Percentiles rank a stretch among this genome's conserved stretches.
phyloP scores from a whole-genome alignment of 1,140 invertebrate genomes.

The Dermatophagoides farinae region DNA sequence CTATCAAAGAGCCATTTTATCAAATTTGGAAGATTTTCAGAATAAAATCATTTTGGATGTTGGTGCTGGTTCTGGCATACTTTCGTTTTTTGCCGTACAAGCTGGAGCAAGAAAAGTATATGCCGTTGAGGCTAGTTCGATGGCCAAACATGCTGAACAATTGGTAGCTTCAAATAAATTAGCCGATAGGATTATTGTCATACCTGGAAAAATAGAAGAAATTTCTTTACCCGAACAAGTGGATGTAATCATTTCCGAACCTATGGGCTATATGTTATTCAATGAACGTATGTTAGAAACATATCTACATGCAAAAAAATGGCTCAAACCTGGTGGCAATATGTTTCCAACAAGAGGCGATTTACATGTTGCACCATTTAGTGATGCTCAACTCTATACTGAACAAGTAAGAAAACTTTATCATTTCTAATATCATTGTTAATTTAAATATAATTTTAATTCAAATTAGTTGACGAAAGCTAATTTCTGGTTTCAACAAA shows the following conservation, averaged over 20 bases:
- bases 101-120: slow-evolving; percentile 91
- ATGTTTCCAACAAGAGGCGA: slow-evolving; percentile 96
- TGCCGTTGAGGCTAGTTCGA: slow-evolving; percentile 92
- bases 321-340: slow-evolving; percentile 61
- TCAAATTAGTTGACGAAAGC: slow-evolving; percentile 66
- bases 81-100: slow-evolving; percentile 95
- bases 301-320: slow-evolving; percentile 94
- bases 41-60: slow-evolving; percentile 76
- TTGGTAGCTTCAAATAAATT: slow-evolving; percentile 76
- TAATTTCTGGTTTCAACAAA: slow-evolving; percentile 95
- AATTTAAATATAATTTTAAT: not conserved
- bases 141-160: slow-evolving; percentile 87
- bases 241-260: slow-evolving; percentile 94
- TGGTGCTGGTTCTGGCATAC: slow-evolving; percentile 84
- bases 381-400: slow-evolving; percentile 90
- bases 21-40: slow-evolving; percentile 78
- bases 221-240: slow-evolving; percentile 82
- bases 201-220: slow-evolving; percentile 96
- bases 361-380: slow-evolving; percentile 93
- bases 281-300: slow-evolving; percentile 99
- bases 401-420: slow-evolving; percentile 36
- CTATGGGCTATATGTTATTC: slow-evolving; percentile 99
- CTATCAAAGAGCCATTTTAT: slow-evolving; percentile 87
- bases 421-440: not conserved
- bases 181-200: slow-evolving; percentile 62